phyloP scores from a whole-genome alignment of 2,888 invertebrate species.

The Netelia melanura region DNA sequence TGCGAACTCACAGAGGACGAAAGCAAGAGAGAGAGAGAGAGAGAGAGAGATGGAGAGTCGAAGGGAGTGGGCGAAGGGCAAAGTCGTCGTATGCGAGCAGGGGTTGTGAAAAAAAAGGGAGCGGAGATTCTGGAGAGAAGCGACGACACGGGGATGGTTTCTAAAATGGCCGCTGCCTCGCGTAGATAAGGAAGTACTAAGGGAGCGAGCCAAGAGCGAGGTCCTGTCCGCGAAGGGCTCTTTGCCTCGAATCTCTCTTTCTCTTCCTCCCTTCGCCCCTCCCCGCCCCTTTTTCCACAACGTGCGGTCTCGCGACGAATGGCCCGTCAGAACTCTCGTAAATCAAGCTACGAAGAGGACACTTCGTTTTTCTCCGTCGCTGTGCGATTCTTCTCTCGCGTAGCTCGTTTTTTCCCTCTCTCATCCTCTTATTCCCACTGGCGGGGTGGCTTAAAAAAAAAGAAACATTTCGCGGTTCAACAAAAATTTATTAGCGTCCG shows the following conservation, averaged over 20 bases:
- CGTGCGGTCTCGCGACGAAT: slow-evolving; percentile 79
- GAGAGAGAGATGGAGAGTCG: not conserved
- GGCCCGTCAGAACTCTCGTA: slow-evolving; percentile 84
- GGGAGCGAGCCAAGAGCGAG: slow-evolving; percentile 26
- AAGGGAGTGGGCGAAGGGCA: slow-evolving; percentile 52
- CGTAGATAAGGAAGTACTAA: slow-evolving; percentile 76
- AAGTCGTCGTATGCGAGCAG: slow-evolving; percentile 32
- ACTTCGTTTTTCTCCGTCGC: slow-evolving; percentile 65
- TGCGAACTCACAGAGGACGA: slow-evolving; percentile 13
- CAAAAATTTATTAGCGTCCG: slow-evolving; percentile 25
- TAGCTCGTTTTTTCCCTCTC: not conserved
- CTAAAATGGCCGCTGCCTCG: slow-evolving; percentile 82
- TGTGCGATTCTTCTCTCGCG: slow-evolving; percentile 26
- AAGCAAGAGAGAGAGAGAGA: slow-evolving; percentile 14
- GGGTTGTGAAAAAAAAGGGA: slow-evolving; percentile 42
- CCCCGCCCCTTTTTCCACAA: slow-evolving; percentile 13
- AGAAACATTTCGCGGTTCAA: not conserved
- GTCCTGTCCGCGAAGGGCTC: slow-evolving; percentile 68
- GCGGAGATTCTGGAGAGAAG: slow-evolving; percentile 37
- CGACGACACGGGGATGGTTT: slow-evolving; percentile 62
- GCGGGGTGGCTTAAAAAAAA: not conserved
- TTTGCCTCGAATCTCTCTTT: slow-evolving; percentile 75
- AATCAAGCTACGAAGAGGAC: slow-evolving; percentile 80
- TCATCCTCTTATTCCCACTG: not conserved
- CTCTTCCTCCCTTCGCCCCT: slow-evolving; percentile 68